These are phyloP conservation scores for Chionis minor DNA, from an alignment of 2,113 vertebrate species.

Conservation along the genomic window DNA sequence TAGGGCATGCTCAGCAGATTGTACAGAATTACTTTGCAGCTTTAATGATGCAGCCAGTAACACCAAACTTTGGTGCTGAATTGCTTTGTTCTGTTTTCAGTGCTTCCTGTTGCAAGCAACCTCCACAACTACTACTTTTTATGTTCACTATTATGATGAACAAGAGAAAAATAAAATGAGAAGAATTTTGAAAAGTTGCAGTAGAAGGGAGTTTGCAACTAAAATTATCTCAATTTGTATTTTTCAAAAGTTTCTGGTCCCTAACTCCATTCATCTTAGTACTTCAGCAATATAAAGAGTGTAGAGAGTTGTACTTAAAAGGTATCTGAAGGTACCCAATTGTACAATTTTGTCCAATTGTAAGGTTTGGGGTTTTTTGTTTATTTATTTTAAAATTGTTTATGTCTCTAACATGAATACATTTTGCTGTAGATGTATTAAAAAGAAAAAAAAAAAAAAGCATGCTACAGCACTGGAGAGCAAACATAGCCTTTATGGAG, in stretches of 20 bases:
- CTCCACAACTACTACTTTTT: neutral
- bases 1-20: neutral
- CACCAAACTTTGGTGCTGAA: neutral
- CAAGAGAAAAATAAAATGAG: neutral
- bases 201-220: neutral
- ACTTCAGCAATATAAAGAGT: neutral
- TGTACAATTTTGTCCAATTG: neutral
- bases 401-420: neutral
- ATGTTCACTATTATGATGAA: neutral
- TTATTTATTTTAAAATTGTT: neutral
- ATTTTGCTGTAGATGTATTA: neutral
- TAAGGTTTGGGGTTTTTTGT: neutral
- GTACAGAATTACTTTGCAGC: neutral
- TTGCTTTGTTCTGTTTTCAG: neutral
- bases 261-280: neutral
- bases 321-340: fast-evolving
- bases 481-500: neutral
- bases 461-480: neutral
- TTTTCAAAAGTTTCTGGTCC: neutral
- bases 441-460: neutral
- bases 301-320: neutral
- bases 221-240: neutral
- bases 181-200: neutral
- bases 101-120: neutral
- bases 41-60: neutral